Base-by-base conservation (phyloP, 1,140 invertebrate genomes). In the Sarcophaga peregrina region DNA sequence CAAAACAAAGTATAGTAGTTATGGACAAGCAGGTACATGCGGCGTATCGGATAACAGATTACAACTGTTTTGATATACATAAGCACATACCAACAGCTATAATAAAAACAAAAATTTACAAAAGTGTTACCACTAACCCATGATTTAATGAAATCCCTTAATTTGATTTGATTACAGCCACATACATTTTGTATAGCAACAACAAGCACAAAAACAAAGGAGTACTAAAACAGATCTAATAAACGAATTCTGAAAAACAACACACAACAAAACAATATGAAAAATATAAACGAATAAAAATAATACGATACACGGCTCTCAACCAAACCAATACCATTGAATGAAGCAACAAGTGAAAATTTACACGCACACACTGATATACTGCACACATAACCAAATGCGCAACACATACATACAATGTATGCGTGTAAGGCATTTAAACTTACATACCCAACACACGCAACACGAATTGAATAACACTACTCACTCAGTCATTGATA, bases 151-250 rank as follows among this genome's bases (percentile, higher is more conserved):
- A 78, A 78, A 78, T 52, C 47, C 75, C 48, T 20, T 78, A 78
- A 78, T 78, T 78, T 78, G 75, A 78, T 78, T 78, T 78, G 52
- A 78, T 78, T 78, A 78, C 48, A 78, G 75, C 75, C 75, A 78
- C 75, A 78, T 52, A 78, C 20, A 50, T 78, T 37, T 37, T 37
- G 25, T 37, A 37, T 8, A 50, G 50, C 75, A 78, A 20, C 47
- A 78, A 20, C n/a, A 25, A 78, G n/a, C 75, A 78, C 50, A 25
- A 78, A 52, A 78, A 52, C 50, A 15, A 50, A 78, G 62, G 17
- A 20, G 62, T 68, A 68, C 20, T 9, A 37, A 68, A 58, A 6
- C 54, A 13, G 7, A 58, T 58, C 54, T 20, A 68, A 68, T 68
- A 20, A 68, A 68, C 62, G 25, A 37, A 50, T 78, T 37, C 25